Base-by-base conservation (phyloP, 1,140 invertebrate species). In the Zeugodacus cucurbitae region DNA sequence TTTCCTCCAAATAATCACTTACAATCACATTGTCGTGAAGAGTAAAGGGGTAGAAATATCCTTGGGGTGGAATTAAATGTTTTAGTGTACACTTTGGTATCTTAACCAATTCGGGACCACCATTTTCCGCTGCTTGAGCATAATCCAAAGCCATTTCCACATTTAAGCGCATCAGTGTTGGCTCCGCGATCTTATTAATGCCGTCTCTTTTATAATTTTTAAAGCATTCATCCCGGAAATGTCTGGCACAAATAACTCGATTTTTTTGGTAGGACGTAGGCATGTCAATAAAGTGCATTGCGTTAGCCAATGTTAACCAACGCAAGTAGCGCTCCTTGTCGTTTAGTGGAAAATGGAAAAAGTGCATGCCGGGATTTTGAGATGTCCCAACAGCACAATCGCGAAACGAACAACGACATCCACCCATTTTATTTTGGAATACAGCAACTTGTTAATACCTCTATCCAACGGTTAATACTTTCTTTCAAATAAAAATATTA, bases 221-320 rank as follows among this genome's bases (percentile, higher is more conserved):
- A 88, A 95, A 95, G 89, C 91, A 94, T 89, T 93, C 93, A 26
- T 91, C 88, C 82, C 93, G 93, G 90, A 95, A 95, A 90, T 95
- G 94, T 6, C 92, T 89, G 29, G 93, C 94, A 90, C 94, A 95
- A 41, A 95, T 89, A 1, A 93, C 92, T 89, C 93, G 94, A 88
- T 94, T 94, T 32, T 91, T 88, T 89, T 94, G 93, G 29, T 90
- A 90, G 20, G 90, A 89, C 20, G 92, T 89, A 59, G 93, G 89
- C 78, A 93, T 90, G 44, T 91, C 91, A 87, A 94, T 93, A 89
- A 34, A 34, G 59, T 91, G 78, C 87, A 90, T 89, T 90, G 91
- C 92, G 8, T 90, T 89, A 26, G 89, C 74, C 14, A 94, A 93
- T 67, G 89, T 89, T 7, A 94, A 90, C 94, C 94, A 95, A 58